Evolutionary conservation across 2,797 vertebrate species (phyloP), one percentile per base, ranked within the genome.

Genomic region (Fundulus diaphanus): DNA sequence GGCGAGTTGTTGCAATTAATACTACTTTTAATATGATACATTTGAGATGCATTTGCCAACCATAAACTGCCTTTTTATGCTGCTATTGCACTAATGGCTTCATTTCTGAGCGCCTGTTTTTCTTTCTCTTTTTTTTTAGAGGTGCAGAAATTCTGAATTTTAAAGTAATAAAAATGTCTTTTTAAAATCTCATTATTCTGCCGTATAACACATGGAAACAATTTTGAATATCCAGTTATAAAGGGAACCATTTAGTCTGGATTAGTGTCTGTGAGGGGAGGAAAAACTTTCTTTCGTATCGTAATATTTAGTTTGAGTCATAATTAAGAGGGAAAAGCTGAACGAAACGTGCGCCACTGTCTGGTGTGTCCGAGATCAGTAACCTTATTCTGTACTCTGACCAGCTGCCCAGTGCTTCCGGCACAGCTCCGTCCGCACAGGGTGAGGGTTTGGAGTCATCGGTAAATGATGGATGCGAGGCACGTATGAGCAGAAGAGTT

Each of bases 401-500:
- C 48, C 59, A 29, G 1, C 3, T 68, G 48, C 68, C 54, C 16
- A 57, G 29, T 18, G 27, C 29, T 1, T 51, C 81, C 61, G 44
- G 71, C 65, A 15, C 72, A 49, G 69, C 59, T 7, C n/a, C 2
- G 59, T 79, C 70, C 3, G n/a, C 67, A 59, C 76, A 13, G 59
- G 12, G 68, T 20, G 68, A 68, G 74, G 63, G 71, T 71, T 75
- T 15, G 49, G 83, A 83, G 35, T 20, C 16, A 85, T 82, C 52
- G 61, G 68, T 1, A 40, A 0, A 1, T 70, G 85, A 87, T 83
- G 80, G 87, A 89, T 85, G 87, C 37, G 70, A 9, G 68, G 66
- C 56, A 46, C 59, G 52, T 71, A 67, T 7, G 33, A 35, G 76
- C 79, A 59, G 83, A 73, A 70, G 75, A 4, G 16, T 33, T 35